These are phyloP conservation scores for Eulemur albifrons DNA, from an alignment of 2,797 vertebrate genomes.

Conservation along the genomic window DNA sequence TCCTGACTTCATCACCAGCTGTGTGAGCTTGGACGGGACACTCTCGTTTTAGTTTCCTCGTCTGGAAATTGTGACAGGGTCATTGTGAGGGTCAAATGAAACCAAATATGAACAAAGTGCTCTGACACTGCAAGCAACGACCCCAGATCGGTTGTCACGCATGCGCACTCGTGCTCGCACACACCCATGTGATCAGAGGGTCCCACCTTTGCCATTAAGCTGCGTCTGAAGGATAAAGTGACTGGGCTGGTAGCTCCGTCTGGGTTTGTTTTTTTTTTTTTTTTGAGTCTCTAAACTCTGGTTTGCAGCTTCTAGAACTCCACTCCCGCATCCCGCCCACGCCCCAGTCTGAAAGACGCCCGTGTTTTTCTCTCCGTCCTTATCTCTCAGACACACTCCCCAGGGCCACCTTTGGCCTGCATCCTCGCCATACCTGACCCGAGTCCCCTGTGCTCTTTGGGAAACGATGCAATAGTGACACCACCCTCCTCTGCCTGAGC, in stretches of 20 bases:
- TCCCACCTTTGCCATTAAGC: background rate
- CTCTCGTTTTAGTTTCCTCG: slow-evolving; percentile 11
- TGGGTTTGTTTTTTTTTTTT: background rate
- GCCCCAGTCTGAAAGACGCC: background rate
- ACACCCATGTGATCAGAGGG: background rate
- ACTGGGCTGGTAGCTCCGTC: background rate
- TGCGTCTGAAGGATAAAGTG: background rate
- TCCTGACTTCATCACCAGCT: background rate
- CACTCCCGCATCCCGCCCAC: rapidly evolving
- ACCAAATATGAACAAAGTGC: background rate
- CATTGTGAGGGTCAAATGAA: background rate
- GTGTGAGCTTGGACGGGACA: background rate
- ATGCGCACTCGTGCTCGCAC: background rate
- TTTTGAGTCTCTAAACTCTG: background rate
- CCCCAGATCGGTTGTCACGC: background rate
- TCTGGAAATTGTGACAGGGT: background rate
- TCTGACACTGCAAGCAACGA: background rate
- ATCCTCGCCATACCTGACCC: background rate
- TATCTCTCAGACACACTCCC: background rate
- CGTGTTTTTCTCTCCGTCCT: background rate
- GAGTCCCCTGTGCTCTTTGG: background rate
- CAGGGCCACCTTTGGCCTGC: background rate
- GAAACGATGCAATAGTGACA: background rate
- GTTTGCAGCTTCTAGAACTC: background rate
- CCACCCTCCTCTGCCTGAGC: background rate